Evolutionary conservation across 2,113 vertebrate species (phyloP).

Genomic region (Rhinopomastus cyanomelas): DNA sequence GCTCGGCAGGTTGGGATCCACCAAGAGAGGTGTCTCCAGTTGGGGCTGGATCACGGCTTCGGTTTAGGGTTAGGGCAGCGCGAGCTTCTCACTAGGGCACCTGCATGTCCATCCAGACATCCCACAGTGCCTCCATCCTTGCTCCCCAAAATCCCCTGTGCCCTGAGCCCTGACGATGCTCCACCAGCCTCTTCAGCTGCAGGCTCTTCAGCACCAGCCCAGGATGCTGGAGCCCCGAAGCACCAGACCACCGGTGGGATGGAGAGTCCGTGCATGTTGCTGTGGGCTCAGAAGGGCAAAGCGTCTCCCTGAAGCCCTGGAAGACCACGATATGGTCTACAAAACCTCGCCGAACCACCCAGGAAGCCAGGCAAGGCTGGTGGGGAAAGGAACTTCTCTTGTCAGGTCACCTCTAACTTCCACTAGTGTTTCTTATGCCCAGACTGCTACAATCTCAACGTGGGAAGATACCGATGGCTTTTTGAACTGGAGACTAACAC

Average conservation of each 20-base stretch:
- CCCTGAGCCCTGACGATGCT: not conserved
- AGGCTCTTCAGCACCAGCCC: not conserved
- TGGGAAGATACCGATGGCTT: constrained; percentile 18
- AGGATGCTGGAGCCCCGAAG: not conserved
- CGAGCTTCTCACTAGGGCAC: not conserved
- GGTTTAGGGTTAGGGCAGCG: fast-evolving
- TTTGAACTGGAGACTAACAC: constrained; percentile 3
- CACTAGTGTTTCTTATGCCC: constrained; percentile 41
- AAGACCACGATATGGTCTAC: not conserved
- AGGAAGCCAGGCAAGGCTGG: not conserved
- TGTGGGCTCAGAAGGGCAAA: not conserved
- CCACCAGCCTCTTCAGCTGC: not conserved
- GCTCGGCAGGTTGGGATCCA: fast-evolving
- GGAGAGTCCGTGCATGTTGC: not conserved
- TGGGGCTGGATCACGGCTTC: not conserved
- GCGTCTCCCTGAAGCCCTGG: not conserved
- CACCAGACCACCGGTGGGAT: not conserved
- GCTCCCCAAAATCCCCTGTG: not conserved
- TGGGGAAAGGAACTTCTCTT: not conserved
- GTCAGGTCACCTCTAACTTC: constrained; percentile 17
- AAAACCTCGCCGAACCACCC: not conserved
- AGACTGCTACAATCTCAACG: not conserved
- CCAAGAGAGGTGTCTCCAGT: not conserved
- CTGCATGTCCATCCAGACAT: not conserved
- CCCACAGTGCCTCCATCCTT: not conserved